Evolutionary conservation across 2,113 vertebrate genomes (phyloP), one percentile per base, ranked within the genome.

Genomic region (Setophaga petechia): DNA sequence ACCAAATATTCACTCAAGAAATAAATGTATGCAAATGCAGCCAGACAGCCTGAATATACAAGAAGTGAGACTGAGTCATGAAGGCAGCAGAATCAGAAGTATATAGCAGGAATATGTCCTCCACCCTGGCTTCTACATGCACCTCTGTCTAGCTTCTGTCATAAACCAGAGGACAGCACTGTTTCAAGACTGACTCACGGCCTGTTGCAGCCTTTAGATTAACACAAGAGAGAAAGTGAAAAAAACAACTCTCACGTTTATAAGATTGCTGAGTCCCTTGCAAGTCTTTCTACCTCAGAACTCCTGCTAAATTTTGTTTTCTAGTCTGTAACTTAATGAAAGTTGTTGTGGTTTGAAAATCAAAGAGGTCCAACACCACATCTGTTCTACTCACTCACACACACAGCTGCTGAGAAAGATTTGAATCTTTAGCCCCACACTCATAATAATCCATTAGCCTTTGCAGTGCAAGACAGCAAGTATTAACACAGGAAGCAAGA

Each of bases 1-100:
- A 87, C 14, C 54, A 82, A 90, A 76, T 79, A 89, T 35, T 89
- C 91, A 83, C 82, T 62, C 67, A 83, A 94, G 55, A 96, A 92
- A 67, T 63, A 87, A 93, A 91, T 44, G 87, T 51, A 96, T 95
- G 91, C 87, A 95, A 96, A 95, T 87, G 63, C 63, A 96, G 71
- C 55, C 82, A 96, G 78, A 91, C 71, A 91, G 84, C 55, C 63
- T 90, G 90, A 96, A 76, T 87, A 74, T 73, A 74, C 0, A 0
- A 87, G 51, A 87, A 94, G 82, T 4, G 4, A 94, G 87, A 94
- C 87, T 96, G 94, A 97, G 87, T 93, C 95, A 96, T 8, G 55
- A 88, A 91, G 63, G 89, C 71, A 93, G 62, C 12, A 81, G 51
- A 87, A 91, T 77, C 91, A 59, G 39, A 95, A 91, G 63, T 47